phyloP scores from a whole-genome alignment of 2,888 invertebrate genomes.

The Zaprionus bogoriensis region DNA sequence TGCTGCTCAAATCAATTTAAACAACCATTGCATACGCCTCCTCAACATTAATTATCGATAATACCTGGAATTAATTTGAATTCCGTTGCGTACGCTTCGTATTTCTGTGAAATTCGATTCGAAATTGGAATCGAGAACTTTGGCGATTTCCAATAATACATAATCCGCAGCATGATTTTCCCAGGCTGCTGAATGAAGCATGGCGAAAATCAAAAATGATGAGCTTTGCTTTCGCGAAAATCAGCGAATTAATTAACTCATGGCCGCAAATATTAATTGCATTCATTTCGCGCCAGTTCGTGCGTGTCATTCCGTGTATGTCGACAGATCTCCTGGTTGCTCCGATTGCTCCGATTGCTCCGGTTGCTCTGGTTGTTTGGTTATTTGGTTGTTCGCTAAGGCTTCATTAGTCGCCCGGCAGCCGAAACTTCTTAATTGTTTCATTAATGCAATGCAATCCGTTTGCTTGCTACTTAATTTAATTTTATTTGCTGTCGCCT shows the following conservation, averaged over 20 bases:
- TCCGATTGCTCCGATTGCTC: not conserved
- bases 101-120: not conserved
- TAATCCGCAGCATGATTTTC: not conserved
- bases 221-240: conserved; percentile 7
- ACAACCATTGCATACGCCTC: too few species aligned
- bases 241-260: conserved; percentile 50
- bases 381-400: conserved; percentile 43
- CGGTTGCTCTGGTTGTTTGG: not conserved
- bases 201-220: not conserved
- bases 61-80: not conserved
- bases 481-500: conserved; percentile 67
- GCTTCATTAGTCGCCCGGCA: conserved; percentile 64
- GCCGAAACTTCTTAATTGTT: conserved; percentile 69
- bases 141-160: not conserved
- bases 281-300: conserved; percentile 34
- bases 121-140: not conserved
- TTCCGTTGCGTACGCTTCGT: not conserved
- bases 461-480: conserved; percentile 72
- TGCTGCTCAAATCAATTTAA: too few species aligned
- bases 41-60: too few species aligned
- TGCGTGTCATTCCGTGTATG: conserved; percentile 4
- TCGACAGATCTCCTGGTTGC: not conserved
- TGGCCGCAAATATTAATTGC: conserved; percentile 55
- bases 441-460: conserved; percentile 75
- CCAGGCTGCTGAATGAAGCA: not conserved